A percentile compares a stretch with the other conserved stretches of the same genome.
Evolutionary conservation across 2,113 vertebrate genomes (phyloP).

Genomic region (Clarias gariepinus): DNA sequence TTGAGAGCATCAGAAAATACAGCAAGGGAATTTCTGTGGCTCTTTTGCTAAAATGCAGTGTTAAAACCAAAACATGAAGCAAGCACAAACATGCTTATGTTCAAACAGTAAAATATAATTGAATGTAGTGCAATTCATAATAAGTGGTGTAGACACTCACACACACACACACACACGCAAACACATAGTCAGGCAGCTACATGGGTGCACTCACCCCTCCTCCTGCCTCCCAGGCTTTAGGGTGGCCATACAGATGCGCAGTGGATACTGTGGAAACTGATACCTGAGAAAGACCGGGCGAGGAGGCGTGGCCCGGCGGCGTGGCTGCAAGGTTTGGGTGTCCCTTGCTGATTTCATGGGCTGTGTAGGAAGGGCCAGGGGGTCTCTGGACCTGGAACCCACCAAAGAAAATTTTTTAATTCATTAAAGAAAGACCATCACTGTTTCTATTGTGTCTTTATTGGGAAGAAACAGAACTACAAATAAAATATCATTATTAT

Average conservation of each 20-base stretch:
- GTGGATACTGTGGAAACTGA: conserved; percentile 72
- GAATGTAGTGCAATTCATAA: background rate
- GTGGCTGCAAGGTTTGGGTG: conserved; percentile 90
- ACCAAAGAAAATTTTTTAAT: background rate
- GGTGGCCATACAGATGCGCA: conserved; percentile 69
- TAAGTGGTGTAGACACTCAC: background rate
- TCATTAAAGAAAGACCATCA: background rate
- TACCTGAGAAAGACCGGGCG: conserved; percentile 97
- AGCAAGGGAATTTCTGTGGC: background rate
- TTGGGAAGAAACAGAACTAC: background rate
- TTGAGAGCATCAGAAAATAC: background rate
- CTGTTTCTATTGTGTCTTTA: background rate
- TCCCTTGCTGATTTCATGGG: conserved; percentile 96
- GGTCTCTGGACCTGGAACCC: conserved; percentile 84
- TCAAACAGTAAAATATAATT: background rate
- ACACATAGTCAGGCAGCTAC: conserved; percentile 1
- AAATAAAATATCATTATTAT: background rate
- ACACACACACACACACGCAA: background rate
- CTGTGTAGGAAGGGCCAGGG: conserved; percentile 83
- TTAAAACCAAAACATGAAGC: background rate
- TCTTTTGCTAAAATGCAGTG: background rate
- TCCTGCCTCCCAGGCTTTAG: conserved; percentile 76
- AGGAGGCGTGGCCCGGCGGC: conserved; percentile 91
- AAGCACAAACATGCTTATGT: background rate
- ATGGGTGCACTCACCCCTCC: conserved; percentile 72